These are phyloP conservation scores for Collichthys lucidus DNA, from an alignment of 2,113 vertebrate genomes.

Conservation along the genomic window DNA sequence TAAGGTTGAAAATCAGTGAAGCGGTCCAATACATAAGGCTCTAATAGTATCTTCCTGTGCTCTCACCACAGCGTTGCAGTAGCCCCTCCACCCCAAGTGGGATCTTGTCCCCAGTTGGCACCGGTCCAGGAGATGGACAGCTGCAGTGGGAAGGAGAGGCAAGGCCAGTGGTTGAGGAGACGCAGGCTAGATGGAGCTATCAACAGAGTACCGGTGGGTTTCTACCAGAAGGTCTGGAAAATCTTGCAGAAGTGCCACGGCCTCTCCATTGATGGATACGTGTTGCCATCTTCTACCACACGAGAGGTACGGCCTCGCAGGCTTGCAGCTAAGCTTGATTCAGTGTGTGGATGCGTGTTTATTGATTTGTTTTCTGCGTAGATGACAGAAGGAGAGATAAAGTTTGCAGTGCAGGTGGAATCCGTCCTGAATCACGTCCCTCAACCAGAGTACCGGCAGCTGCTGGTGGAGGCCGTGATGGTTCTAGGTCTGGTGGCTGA, in stretches of 20 bases:
- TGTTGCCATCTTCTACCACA: slow-evolving; percentile 96
- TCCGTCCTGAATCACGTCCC: slow-evolving; percentile 96
- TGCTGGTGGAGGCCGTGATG: slow-evolving; percentile 95
- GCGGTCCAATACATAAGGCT: neutral
- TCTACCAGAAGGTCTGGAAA: slow-evolving; percentile 98
- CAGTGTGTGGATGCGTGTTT: slow-evolving; percentile 6
- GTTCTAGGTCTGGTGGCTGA: slow-evolving; percentile 93
- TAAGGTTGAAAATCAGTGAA: slow-evolving; percentile 24
- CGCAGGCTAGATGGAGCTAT: slow-evolving; percentile 96
- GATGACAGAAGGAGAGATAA: slow-evolving; percentile 98
- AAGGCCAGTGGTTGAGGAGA: slow-evolving; percentile 97
- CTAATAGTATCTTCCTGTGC: neutral
- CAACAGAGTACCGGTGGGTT: slow-evolving; percentile 96
- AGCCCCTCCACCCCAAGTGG: slow-evolving; percentile 94
- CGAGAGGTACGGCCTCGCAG: slow-evolving; percentile 85
- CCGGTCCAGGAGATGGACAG: slow-evolving; percentile 73
- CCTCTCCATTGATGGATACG: slow-evolving; percentile 96
- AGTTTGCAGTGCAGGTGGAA: slow-evolving; percentile 98
- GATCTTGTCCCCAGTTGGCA: slow-evolving; percentile 86
- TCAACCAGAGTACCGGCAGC: slow-evolving; percentile 96
- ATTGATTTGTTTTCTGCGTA: slow-evolving; percentile 63
- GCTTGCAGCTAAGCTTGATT: neutral
- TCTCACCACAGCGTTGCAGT: slow-evolving; percentile 88
- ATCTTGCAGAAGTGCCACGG: slow-evolving; percentile 99
- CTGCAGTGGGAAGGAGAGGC: slow-evolving; percentile 91